Percentiles rank a stretch among this genome's conserved stretches.
phyloP scores from a whole-genome alignment of 2,113 vertebrate genomes.

The Delphinus delphis region DNA sequence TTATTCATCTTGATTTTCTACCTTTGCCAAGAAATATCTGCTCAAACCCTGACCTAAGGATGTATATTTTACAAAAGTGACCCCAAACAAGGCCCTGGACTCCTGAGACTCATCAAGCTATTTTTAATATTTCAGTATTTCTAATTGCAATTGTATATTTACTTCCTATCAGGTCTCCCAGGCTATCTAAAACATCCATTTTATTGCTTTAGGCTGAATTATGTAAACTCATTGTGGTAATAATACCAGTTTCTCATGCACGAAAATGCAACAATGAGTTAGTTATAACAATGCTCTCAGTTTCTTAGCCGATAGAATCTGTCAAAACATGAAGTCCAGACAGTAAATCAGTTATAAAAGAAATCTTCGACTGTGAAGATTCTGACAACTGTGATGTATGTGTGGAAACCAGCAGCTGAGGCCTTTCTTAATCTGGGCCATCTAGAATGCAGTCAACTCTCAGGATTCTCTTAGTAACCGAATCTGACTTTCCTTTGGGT shows the following conservation, averaged over 20 bases:
- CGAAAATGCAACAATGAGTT: slow-evolving; percentile 47
- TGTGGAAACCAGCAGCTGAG: rapidly evolving
- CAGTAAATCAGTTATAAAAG: background rate
- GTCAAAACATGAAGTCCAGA: slow-evolving; percentile 3
- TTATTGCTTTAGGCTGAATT: slow-evolving; percentile 51
- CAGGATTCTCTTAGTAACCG: background rate
- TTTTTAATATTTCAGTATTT: slow-evolving; percentile 55
- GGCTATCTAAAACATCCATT: background rate
- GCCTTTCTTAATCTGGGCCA: background rate
- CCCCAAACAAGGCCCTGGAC: background rate
- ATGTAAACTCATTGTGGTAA: slow-evolving; percentile 38
- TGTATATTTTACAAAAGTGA: background rate
- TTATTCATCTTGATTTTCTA: background rate
- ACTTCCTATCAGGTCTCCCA: background rate
- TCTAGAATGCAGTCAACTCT: background rate
- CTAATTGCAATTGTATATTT: slow-evolving; percentile 31
- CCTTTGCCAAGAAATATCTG: background rate
- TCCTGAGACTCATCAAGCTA: background rate
- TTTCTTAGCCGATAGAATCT: slow-evolving; percentile 30
- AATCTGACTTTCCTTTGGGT: background rate
- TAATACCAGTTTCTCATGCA: slow-evolving; percentile 37
- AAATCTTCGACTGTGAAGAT: background rate
- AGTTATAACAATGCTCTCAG: slow-evolving; percentile 2
- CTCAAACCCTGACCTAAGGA: background rate
- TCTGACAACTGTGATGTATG: background rate